phyloP scores from a whole-genome alignment of 2,113 vertebrate genomes.

The Actenoides hombroni region DNA sequence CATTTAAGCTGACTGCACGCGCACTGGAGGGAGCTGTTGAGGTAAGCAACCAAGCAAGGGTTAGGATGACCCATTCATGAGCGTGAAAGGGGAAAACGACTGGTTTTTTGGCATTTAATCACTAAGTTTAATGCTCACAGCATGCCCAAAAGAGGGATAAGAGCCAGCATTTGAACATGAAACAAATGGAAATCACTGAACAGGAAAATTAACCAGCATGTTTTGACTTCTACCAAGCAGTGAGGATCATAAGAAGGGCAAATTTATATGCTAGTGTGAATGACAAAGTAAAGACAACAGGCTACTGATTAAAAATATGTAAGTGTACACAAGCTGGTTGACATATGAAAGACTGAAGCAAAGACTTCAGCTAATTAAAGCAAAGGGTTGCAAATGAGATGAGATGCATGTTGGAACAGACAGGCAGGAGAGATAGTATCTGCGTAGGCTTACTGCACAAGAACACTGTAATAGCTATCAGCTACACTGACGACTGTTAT shows the following conservation, averaged over 20 bases:
- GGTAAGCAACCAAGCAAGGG: background rate
- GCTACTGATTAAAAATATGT: slow-evolving; percentile 65
- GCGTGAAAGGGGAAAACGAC: background rate
- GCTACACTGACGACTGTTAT: slow-evolving; percentile 27
- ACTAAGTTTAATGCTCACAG: slow-evolving; percentile 50
- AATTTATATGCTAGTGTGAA: slow-evolving; percentile 55
- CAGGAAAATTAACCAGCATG: slow-evolving; percentile 68
- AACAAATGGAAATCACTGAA: slow-evolving; percentile 67
- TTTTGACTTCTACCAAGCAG: slow-evolving; percentile 61
- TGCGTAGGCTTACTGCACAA: slow-evolving; percentile 51
- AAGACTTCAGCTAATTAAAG: slow-evolving; percentile 52
- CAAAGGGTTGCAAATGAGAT: slow-evolving; percentile 47
- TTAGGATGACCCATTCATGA: slow-evolving; percentile 6
- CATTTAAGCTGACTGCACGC: background rate
- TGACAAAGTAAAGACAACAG: slow-evolving; percentile 66
- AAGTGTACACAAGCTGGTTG: slow-evolving; percentile 48
- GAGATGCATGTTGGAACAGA: slow-evolving; percentile 57
- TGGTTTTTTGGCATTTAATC: slow-evolving; percentile 17
- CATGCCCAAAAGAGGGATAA: slow-evolving; percentile 25
- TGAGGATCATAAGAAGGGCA: slow-evolving; percentile 64
- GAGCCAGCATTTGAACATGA: slow-evolving; percentile 60
- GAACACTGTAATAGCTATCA: slow-evolving; percentile 55
- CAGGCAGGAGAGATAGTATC: slow-evolving; percentile 32
- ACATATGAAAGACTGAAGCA: slow-evolving; percentile 59
- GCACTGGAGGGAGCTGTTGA: background rate